Evolutionary conservation across 2,888 invertebrate species (phyloP).

Genomic region (Perizoma flavofasciatum): DNA sequence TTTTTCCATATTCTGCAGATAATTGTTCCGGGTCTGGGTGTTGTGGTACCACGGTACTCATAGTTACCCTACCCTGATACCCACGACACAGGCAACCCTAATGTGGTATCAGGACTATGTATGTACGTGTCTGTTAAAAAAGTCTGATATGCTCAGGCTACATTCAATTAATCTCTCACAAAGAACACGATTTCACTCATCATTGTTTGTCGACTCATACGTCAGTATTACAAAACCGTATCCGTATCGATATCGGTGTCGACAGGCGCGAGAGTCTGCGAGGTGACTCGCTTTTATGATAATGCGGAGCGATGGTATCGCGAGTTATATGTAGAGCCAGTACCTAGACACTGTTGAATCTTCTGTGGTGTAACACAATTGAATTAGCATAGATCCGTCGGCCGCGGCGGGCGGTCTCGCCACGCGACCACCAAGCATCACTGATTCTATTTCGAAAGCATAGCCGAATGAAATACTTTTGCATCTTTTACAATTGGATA

Average conservation of each 20-base stretch:
- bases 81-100: too few relatives aligned
- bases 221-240: conserved; percentile 35
- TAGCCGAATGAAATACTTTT: conserved; percentile 17
- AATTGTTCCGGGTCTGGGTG: too few relatives aligned
- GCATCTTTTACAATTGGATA: conserved; percentile 5
- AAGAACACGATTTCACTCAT: conserved; percentile 25
- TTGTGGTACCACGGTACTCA: too few relatives aligned
- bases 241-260: conserved; percentile 57
- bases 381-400: conserved; percentile 80
- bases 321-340: conserved; percentile 59
- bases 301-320: conserved; percentile 77
- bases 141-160: not conserved
- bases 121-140: too few relatives aligned
- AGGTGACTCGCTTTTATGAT: conserved; percentile 82
- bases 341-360: conserved; percentile 15
- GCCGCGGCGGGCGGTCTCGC: conserved; percentile 77
- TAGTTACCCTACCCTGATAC: too few relatives aligned
- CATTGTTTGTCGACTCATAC: conserved; percentile 31
- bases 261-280: conserved; percentile 58
- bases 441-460: conserved; percentile 32
- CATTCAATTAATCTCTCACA: conserved; percentile 23
- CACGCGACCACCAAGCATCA: conserved; percentile 71
- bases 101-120: too few relatives aligned
- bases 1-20: too few relatives aligned
- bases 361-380: conserved; percentile 69